Evolutionary conservation across 2,113 vertebrate species (phyloP), one percentile per base, ranked within the genome.

Genomic region (Galbula dea): DNA sequence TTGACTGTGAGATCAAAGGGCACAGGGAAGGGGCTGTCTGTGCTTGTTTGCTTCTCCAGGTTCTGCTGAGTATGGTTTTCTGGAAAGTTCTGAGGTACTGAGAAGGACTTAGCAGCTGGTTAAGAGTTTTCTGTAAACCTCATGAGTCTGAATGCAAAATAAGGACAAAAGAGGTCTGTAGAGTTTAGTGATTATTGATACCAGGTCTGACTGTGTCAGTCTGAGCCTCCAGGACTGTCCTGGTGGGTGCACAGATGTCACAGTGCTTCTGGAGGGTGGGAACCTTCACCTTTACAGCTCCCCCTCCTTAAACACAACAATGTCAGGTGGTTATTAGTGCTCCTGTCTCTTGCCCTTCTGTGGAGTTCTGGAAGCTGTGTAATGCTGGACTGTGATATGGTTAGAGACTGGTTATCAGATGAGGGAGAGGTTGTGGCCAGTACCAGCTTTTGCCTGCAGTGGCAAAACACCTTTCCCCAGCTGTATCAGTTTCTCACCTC

Each of bases 211-310:
- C 52, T 14, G 0, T 2, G 29, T 27, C 27, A 23, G 23, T 10
- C 23, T 13, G 34, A 57, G 59, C 19, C 18, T 24, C 68, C 43
- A 45, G 67, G 41, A 11, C 29, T 32, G 43, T 62, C 61, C 37
- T 57, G 6, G 0, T 9, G 65, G 46, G 69, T 76, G n/a, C 45
- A 22, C 11, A 15, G 55, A 17, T 12, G 0, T 9, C 43, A n/a
- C 0, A 3, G 32, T 24, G 51, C 39, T 29, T n/a, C 63, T 82
- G 57, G 21, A 43, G 51, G 69, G 23, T 29, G 23, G 1, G 2
- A 30, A 11, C 34, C 43, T 30, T 19, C 67, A 75, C 23, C 58
- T 34, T 22, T 5, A 3, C 41, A 27, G 23, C 58, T 67, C 9
- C 4, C 58, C 34, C 17, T 14, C 43, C 26, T 41, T 18, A n/a